Base-by-base conservation (phyloP, 2,797 vertebrate species). In the Delichon dasypus region DNA sequence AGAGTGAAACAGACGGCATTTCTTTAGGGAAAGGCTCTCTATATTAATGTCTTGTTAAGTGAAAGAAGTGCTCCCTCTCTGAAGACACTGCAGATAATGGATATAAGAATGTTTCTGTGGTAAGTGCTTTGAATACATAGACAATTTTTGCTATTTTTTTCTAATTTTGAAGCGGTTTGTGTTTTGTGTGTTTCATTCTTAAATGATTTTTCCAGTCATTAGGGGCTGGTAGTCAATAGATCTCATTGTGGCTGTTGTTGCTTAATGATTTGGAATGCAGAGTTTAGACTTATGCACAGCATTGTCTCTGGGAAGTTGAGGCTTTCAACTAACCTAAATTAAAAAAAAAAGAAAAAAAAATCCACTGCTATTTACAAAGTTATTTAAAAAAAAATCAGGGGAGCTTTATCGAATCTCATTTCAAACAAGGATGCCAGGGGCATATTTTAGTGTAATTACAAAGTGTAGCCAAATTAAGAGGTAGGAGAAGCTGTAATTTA, bases 1-100 rank as follows among this genome's bases (percentile, higher is more conserved):
- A 95, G 72, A 95, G 91, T 55, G 79, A 83, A 90, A 80, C 62
- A 84, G 48, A 60, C 45, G 1, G n/a, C 50, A 38, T 95, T 96
- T 96, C 70, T 95, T 93, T 94, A 84, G 68, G 88, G 34, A 90
- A 82, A 88, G 51, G 54, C 83, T 91, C 17, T 72, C 78, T 85
- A 3, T 85, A 26, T 76, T 95, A 60, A 62, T 71, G 57, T 54
- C 74, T 91, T 5, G 17, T 88, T 89, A 80, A 88, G 82, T 36
- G 77, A 76, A 90, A 93, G 67, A 83, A 80, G 40, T 10, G 30
- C 26, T 64, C 25, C 80, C 77, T 80, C 72, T 91, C 53, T 3
- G 68, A 94, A 94, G 78, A 85, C 44, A 2, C 38, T 64, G 53
- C 4, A 3, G 34, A 51, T 89, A 54, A 89, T 84, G 86, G 86